Evolutionary conservation across 1,140 invertebrate genomes (phyloP).

Genomic region (Ips typographus): DNA sequence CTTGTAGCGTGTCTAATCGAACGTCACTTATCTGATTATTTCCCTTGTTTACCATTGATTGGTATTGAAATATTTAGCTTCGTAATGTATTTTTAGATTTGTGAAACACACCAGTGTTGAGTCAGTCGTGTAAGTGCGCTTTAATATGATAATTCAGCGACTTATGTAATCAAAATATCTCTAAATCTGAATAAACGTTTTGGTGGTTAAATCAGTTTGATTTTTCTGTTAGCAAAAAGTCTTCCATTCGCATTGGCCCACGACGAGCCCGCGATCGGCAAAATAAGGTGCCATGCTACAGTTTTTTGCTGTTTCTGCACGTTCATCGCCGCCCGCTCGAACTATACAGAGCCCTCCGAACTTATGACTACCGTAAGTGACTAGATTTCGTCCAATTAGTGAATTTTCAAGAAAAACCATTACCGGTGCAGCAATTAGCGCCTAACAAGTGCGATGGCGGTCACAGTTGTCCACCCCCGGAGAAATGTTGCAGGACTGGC

Average conservation of each 20-base stretch:
- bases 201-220: no score
- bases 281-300: conserved; percentile 47
- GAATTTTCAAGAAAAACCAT: not conserved
- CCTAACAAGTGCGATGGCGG: conserved; percentile 58
- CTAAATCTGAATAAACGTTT: no score
- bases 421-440: conserved; percentile 20
- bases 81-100: no score
- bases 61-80: no score
- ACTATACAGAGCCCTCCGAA: conserved; percentile 40
- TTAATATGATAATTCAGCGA: no score
- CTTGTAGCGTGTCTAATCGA: no score
- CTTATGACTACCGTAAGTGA: conserved; percentile 47
- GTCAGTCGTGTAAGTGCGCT: no score
- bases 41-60: no score
- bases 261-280: conserved; percentile 38
- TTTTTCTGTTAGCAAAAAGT: conserved; percentile 28
- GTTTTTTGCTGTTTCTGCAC: conserved; percentile 39
- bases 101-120: no score
- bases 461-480: conserved; percentile 64
- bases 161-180: no score
- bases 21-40: no score
- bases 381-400: not conserved
- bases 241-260: conserved; percentile 40
- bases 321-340: conserved; percentile 25
- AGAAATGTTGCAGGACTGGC: conserved; percentile 71